These are phyloP conservation scores for Lophotis ruficrista DNA, from an alignment of 2,113 vertebrate species.

Conservation along the genomic window DNA sequence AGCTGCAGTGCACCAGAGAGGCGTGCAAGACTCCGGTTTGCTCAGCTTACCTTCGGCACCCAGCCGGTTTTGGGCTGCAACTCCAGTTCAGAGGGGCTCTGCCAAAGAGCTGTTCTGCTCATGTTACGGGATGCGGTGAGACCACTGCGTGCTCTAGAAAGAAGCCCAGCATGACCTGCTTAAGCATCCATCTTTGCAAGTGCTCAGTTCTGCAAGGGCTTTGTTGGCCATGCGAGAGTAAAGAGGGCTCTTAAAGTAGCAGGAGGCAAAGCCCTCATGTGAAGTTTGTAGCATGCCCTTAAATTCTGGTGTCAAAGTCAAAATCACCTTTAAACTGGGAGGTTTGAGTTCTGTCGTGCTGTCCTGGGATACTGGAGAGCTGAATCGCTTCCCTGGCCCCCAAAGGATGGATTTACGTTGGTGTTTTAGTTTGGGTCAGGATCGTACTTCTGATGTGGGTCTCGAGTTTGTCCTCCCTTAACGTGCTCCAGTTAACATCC, in stretches of 20 bases:
- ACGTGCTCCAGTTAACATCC: background rate
- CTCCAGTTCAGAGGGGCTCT: background rate
- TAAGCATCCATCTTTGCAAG: background rate
- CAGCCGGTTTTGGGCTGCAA: background rate
- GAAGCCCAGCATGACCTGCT: background rate
- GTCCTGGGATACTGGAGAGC: background rate
- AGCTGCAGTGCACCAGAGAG: background rate
- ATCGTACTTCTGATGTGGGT: fast-evolving
- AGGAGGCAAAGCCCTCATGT: background rate
- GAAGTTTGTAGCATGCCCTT: background rate
- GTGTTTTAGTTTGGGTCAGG: background rate
- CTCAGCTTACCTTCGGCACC: background rate
- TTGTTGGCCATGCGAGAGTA: background rate
- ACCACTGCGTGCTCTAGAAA: background rate
- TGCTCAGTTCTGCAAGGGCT: background rate
- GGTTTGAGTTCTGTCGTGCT: background rate
- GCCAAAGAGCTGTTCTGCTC: background rate
- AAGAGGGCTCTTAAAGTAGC: background rate
- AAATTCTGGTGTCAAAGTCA: background rate
- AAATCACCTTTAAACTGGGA: background rate
- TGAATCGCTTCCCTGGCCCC: background rate
- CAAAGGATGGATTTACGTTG: background rate
- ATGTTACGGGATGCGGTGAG: background rate
- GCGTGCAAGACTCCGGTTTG: background rate
- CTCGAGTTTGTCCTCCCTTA: background rate